These are phyloP conservation scores for Tinea trinotella DNA, from an alignment of 2,888 invertebrate genomes.

Conservation along the genomic window DNA sequence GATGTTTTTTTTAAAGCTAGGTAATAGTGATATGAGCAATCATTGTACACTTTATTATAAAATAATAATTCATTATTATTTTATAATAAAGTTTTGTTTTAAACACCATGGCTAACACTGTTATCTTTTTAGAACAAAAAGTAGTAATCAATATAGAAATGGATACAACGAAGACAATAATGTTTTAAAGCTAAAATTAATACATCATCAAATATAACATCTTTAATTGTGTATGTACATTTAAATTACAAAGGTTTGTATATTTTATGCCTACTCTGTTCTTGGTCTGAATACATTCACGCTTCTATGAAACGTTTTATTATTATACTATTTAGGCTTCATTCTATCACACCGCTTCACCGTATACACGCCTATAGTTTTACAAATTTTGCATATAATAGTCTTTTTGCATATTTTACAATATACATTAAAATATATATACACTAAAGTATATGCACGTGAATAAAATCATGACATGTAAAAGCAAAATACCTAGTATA, in stretches of 20 bases:
- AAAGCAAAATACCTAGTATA: not conserved
- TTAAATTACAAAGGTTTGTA: not conserved
- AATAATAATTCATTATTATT: too few species aligned
- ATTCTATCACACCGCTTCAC: conserved; percentile 55
- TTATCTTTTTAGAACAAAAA: too few species aligned
- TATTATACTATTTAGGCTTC: conserved; percentile 64
- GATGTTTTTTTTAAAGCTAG: too few species aligned
- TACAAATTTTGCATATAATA: conserved; percentile 7
- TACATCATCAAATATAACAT: too few species aligned
- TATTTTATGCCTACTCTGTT: conserved; percentile 13
- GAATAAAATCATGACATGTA: not conserved
- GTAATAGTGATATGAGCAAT: too few species aligned
- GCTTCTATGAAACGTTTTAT: conserved; percentile 69
- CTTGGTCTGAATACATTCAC: conserved; percentile 25
- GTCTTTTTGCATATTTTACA: conserved; percentile 8
- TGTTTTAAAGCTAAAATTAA: too few species aligned
- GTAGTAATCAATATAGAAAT: too few species aligned
- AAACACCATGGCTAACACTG: too few species aligned
- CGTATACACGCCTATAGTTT: conserved; percentile 55
- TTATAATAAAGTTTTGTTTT: too few species aligned
- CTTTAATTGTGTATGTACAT: too few species aligned
- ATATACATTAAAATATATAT: not conserved
- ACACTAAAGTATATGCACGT: not conserved
- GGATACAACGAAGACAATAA: too few species aligned
- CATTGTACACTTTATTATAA: too few species aligned